Evolutionary conservation across 2,113 vertebrate species (phyloP), one percentile per base, ranked within the genome.

Genomic region (Amia ocellicauda): DNA sequence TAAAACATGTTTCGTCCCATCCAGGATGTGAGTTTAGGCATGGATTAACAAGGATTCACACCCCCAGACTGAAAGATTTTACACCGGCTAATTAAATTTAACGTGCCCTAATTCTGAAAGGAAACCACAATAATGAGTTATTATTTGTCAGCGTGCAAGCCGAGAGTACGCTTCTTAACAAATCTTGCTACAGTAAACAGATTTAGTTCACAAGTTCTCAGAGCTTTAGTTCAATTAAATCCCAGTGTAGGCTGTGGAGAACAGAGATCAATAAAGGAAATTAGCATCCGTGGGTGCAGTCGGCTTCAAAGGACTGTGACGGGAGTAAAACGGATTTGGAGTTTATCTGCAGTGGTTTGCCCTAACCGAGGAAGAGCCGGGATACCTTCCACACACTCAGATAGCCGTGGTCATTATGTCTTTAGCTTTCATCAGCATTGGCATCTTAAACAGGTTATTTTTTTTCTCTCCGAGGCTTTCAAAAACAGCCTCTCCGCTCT

Each of bases 21-120:
- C 56, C n/a, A 22, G 4, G 11, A 66, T 66, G 23, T 17, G 50
- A 42, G 23, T 22, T 28, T 60, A 28, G 23, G 47, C 47, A 28
- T 3, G 45, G 45, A 47, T 47, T 47, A 47, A 36, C 31, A 19
- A 17, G 49, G 45, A 45, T 60, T 47, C 45, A 36, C 40, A 29
- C 61, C 41, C 64, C 40, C 69, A 22, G 16, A 16, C 31, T 36
- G 56, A 60, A 49, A 42, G 23, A 22, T 61, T 66, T 66, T 60
- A 45, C 42, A 50, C 50, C 36, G 40, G 19, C 49, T 68, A 74
- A 71, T 63, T 70, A 63, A 71, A 59, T 69, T 62, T 55, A 66
- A 55, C 17, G 54, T 56, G 45, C 43, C 61, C 36, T 60, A 41
- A 19, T 47, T 62, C 19, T 52, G 27, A 63, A 71, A 60, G 51